A percentile compares a stretch with the other conserved stretches of the same genome.
Conservation (phyloP, 1,140 invertebrate genomes). For the Tetranychus cinnabarinus region DNA sequence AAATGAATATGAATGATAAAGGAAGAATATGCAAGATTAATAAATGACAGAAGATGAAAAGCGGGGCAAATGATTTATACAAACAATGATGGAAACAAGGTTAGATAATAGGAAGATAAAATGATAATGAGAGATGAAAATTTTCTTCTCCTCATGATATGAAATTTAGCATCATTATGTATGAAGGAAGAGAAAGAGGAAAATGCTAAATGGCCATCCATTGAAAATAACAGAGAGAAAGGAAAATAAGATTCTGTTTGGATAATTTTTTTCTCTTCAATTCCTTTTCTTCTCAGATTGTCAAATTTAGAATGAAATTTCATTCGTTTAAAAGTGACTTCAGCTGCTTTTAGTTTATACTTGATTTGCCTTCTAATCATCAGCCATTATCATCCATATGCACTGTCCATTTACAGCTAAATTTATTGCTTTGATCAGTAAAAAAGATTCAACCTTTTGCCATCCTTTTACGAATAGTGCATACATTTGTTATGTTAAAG, state of each 20-base stretch:
- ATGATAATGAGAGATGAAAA: neutral
- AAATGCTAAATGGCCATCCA: neutral
- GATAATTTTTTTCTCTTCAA: neutral
- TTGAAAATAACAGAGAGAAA: neutral
- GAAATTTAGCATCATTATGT: neutral
- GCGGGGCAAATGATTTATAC: neutral
- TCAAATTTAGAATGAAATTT: no score
- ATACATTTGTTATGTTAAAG: no score
- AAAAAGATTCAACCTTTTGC: neutral
- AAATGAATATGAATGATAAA: no score
- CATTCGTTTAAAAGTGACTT: no score
- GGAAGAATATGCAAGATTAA: neutral
- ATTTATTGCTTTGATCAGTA: neutral
- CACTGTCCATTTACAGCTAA: neutral
- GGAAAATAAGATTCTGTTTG: neutral
- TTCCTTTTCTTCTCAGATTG: no score
- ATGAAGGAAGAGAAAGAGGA: neutral
- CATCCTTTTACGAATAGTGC: no score
- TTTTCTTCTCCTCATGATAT: no score
- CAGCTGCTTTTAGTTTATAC: no score
- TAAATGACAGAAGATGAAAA: no score
- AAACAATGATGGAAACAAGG: neutral
- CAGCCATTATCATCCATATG: no score
- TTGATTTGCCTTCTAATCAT: no score
- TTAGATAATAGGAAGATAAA: neutral